These are phyloP conservation scores for Leucosticte australis DNA, from an alignment of 2,113 vertebrate genomes.

Conservation along the genomic window DNA sequence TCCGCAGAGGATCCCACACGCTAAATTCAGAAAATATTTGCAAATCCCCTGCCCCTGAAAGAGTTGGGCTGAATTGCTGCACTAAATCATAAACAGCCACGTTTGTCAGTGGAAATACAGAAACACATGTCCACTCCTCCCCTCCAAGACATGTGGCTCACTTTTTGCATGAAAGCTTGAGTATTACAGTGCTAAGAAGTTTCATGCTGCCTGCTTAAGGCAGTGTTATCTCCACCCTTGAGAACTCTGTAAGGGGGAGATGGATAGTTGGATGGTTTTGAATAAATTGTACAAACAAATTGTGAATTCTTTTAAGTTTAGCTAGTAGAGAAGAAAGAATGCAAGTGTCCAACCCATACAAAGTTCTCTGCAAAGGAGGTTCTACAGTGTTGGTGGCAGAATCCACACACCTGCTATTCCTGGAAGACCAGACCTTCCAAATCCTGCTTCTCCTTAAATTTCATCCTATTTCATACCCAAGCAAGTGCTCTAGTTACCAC, in stretches of 20 bases:
- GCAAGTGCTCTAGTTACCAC: neutral
- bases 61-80: neutral
- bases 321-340: neutral
- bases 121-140: neutral
- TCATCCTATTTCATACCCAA: neutral
- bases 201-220: neutral
- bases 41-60: neutral
- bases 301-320: neutral
- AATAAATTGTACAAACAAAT: neutral
- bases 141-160: neutral
- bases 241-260: neutral
- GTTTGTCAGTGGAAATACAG: neutral
- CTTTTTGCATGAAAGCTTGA: neutral
- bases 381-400: neutral
- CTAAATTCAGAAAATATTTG: neutral
- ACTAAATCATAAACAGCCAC: neutral
- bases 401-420: neutral
- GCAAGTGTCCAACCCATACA: rapidly evolving
- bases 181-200: neutral
- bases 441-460: neutral
- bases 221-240: neutral
- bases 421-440: neutral
- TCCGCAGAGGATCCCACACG: neutral
- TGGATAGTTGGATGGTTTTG: neutral
- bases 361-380: neutral